Evolutionary conservation across 2,113 vertebrate species (phyloP).

Genomic region (Sapajus apella): DNA sequence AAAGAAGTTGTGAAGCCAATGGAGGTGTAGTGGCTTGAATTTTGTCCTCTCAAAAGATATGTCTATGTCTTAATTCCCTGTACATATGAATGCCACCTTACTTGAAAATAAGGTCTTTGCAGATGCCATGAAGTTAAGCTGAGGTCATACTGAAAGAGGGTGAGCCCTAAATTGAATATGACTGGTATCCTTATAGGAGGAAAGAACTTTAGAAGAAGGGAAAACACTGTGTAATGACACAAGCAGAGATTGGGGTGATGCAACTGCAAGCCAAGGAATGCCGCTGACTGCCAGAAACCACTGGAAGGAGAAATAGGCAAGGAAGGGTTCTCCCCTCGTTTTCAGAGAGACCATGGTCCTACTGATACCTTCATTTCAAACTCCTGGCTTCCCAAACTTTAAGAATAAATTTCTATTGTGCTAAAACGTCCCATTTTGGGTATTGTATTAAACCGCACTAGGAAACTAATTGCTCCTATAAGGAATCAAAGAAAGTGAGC

Average conservation of each 20-base stretch:
- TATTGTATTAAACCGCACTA: neutral
- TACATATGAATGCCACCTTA: neutral
- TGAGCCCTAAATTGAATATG: neutral
- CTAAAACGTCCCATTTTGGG: neutral
- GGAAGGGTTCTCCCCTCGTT: neutral
- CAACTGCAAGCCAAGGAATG: neutral
- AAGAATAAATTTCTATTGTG: neutral
- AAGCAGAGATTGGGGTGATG: neutral
- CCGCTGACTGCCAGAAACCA: neutral
- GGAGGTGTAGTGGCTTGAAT: neutral
- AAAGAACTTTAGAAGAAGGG: neutral
- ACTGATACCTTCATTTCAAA: neutral
- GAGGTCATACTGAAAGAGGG: neutral
- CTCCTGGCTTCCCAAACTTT: neutral
- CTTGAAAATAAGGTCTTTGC: neutral
- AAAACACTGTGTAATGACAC: neutral
- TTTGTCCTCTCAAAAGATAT: neutral
- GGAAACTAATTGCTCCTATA: neutral
- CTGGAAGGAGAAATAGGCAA: neutral
- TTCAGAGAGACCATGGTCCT: neutral
- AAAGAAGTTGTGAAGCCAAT: neutral
- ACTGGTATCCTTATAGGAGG: neutral
- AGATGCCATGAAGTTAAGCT: neutral
- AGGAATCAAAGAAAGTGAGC: neutral
- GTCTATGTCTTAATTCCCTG: neutral